These are phyloP conservation scores for Menidia menidia DNA, from an alignment of 2,797 vertebrate species.

Conservation along the genomic window DNA sequence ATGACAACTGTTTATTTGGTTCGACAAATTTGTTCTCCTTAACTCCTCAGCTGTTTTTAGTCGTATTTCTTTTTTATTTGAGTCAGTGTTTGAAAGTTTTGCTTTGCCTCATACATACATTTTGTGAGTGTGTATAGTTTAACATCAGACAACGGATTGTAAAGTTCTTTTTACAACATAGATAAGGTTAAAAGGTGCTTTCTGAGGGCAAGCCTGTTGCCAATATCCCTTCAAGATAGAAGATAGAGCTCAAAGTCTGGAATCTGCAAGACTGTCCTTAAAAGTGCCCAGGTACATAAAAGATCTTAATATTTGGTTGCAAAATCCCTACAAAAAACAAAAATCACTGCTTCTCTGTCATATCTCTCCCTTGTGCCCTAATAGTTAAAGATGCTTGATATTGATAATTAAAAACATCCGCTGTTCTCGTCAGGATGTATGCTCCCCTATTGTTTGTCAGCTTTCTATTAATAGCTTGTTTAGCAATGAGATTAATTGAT, in stretches of 20 bases:
- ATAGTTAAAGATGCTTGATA: constrained; percentile 58
- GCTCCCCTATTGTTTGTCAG: constrained; percentile 58
- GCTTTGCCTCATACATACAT: too few relatives aligned
- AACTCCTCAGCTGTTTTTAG: too few relatives aligned
- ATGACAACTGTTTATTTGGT: too few relatives aligned
- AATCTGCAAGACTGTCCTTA: neutral
- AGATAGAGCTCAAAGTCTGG: neutral
- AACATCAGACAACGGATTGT: neutral
- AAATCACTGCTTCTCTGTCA: constrained; percentile 18
- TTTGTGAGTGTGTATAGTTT: too few relatives aligned
- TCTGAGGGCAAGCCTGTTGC: neutral
- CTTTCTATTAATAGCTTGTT: constrained; percentile 69
- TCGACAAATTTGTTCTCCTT: too few relatives aligned
- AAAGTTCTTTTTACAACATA: neutral
- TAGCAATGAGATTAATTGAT: constrained; percentile 64
- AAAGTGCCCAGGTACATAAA: neutral
- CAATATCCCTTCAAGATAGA: neutral
- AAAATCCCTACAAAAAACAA: neutral
- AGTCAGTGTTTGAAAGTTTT: too few relatives aligned
- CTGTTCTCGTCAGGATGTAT: constrained; percentile 46
- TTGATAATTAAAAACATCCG: constrained; percentile 63
- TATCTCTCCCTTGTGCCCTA: constrained; percentile 59
- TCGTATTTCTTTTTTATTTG: too few relatives aligned
- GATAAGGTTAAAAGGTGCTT: neutral
- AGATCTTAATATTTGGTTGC: neutral